Base-by-base conservation (phyloP, 2,113 vertebrate species). In the Chauna torquata region DNA sequence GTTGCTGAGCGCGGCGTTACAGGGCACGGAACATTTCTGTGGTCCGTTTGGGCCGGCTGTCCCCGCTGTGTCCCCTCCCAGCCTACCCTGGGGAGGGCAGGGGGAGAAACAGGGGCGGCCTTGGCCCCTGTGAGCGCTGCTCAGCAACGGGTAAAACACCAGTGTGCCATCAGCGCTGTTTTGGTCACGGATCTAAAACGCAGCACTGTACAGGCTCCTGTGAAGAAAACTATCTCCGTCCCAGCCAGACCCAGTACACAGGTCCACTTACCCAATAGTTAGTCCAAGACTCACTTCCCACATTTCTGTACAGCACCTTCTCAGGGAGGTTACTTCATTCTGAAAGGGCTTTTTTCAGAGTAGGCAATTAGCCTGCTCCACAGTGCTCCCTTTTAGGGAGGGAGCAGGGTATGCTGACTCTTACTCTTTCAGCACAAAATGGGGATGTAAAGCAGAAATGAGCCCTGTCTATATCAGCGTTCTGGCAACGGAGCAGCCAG, bases 361-460 rank as follows among this genome's bases (percentile, higher is more conserved):
- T 92, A 85, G 95, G 83, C 82, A 66, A 88, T 47, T 82, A 65
- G 83, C 69, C 78, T 92, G 97, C 82, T 94, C 61, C 87, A 88
- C 68, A 92, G 96, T 78, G 85, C 84, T 86, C 88, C 36, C 55
- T 89, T 94, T 85, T 82, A 81, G 12, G 47, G 86, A 86, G 94
- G 91, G 94, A 91, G 94, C 95, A 94, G 94, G 94, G 90, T 92
- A 97, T 96, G 88, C 88, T 95, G 90, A 88, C 93, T 95, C 82
- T 96, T 95, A 93, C n/a, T 94, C 92, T 97, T 96, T 91, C 92
- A 94, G 91, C 91, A 86, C 81, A 95, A 96, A 96, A 96, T 96
- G 96, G 96, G 96, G 96, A 94, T 96, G 95, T 91, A 94, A 87
- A 91, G 78, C 92, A 96, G 76, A 97, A 93, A 92, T 85, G 88